Evolutionary conservation across 2,797 vertebrate genomes (phyloP), one percentile per base, ranked within the genome.

Genomic region (Spatula versicolor): DNA sequence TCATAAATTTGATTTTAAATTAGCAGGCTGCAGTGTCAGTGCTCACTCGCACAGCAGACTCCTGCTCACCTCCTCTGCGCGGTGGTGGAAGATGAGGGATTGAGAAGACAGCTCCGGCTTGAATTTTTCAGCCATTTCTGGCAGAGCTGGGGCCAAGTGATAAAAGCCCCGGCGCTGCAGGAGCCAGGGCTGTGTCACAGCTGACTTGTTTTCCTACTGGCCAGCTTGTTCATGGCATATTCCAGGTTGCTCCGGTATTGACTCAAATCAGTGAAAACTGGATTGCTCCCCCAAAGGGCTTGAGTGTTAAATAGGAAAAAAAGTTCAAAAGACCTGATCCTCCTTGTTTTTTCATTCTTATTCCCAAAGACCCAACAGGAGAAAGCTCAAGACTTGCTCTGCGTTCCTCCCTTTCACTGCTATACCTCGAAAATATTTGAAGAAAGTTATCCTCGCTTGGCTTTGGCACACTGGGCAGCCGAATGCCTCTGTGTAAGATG

Each of bases 311-410:
- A 87, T 0, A 62, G 50, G 50, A 85, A 90, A 75, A 88, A 75
- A 41, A 46, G 71, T 94, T 93, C 78, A 83, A 68, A 94, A 93
- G 83, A 85, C 62, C 48, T 6, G 30, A 58, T 73, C 76, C 46
- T 92, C 55, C 90, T 94, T 64, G 58, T 92, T 94, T 95, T 95
- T 87, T 90, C 80, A 81, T 16, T 28, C 52, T 90, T 92, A 79
- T 54, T 93, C 92, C 77, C 88, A 82, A 13, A 0, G 3, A 85
- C 0, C 4, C 86, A 68, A 35, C 4, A 68, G 41, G 14, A 74
- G 19, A 86, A 41, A 71, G 67, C 45, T 46, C 2, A 3, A 92
- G 66, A 78, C 50, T 81, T 73, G 33, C 28, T 76, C 37, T 3
- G 1, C 2, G 13, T 74, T 74, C 77, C 74, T 92, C 45, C 75